Base-by-base conservation (phyloP, 2,113 vertebrate species). In the Mus spicilegus region DNA sequence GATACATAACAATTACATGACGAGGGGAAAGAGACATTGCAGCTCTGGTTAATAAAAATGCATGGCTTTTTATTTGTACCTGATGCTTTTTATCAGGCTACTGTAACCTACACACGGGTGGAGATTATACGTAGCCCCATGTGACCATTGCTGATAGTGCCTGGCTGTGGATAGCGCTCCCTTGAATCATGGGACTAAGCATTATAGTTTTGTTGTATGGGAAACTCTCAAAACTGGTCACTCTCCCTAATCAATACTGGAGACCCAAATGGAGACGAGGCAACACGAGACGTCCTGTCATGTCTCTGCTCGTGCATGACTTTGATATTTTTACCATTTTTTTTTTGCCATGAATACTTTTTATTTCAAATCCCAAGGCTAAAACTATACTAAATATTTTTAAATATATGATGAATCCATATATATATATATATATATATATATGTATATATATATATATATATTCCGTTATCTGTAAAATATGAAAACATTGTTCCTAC, bases 291-390 rank as follows among this genome's bases (percentile, higher is more conserved):
- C 49, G 0, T 81, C 46, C 1, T 85, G 91, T 63, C 33, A 70
- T 89, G 9, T 89, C 78, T 67, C 65, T 87, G n/a, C 78, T 49
- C 19, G 70, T 73, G 24, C 1, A 16, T 42, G 51, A 17, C 87
- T 95, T 61, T 30, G 54, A 76, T 70, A 33, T 36, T 93, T 78
- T 95, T 78, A 78, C 10, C 54, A 86, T 46, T 88, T 49, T 63
- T 63, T 63, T 56, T 58, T 24, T 61, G 49, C 16, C 39, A 46
- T 67, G 36, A 42, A 7, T 54, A n/a, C 16, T 91, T 94, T 90
- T 82, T 58, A 24, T 70, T 72, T n/a, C 51, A 91, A 87, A 78
- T 58, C 1, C 51, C 70, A 78, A 67, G 13, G 16, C 72, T 92
- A 51, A 87, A 70, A 17, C 84, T 84, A n/a, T 67, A 73, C 16